Percentiles rank a stretch among this genome's conserved stretches.
Evolutionary conservation across 2,113 vertebrate species (phyloP).

Genomic region (Progne subis): DNA sequence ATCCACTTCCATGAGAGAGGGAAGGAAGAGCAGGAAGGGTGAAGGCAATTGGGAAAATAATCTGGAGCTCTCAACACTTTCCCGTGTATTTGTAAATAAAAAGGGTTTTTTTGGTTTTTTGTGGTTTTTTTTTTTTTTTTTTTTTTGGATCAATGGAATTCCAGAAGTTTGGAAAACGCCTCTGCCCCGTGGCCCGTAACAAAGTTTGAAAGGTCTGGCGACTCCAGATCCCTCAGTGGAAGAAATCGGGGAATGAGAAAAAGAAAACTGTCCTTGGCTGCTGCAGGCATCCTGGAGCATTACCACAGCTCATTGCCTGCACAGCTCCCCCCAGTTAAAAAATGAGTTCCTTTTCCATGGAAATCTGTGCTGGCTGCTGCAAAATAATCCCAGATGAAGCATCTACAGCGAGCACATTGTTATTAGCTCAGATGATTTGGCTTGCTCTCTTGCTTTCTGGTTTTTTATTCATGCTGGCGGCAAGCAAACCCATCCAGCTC

Average conservation of each 20-base stretch:
- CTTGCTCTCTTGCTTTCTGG: neutral
- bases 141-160: accelerated
- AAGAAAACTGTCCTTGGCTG: neutral
- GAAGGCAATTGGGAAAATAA: neutral
- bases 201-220: neutral
- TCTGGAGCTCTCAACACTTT: neutral
- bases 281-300: neutral
- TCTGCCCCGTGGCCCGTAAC: neutral
- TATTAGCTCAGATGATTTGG: neutral
- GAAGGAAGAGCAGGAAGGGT: neutral
- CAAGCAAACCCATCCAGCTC: constrained; percentile 18
- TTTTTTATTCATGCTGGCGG: constrained; percentile 46
- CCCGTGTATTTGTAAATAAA: too few species aligned
- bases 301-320: neutral
- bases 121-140: too few species aligned
- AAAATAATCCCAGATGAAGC: neutral
- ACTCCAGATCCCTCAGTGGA: neutral
- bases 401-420: neutral
- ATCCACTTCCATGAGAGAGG: neutral
- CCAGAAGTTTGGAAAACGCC: neutral
- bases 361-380: constrained; percentile 7
- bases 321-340: neutral
- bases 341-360: neutral
- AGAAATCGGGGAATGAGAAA: neutral
- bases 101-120: too few species aligned